A percentile compares a stretch with the other conserved stretches of the same genome.
Conservation (phyloP, 2,888 invertebrate species). For the Anarsia innoxiella region DNA sequence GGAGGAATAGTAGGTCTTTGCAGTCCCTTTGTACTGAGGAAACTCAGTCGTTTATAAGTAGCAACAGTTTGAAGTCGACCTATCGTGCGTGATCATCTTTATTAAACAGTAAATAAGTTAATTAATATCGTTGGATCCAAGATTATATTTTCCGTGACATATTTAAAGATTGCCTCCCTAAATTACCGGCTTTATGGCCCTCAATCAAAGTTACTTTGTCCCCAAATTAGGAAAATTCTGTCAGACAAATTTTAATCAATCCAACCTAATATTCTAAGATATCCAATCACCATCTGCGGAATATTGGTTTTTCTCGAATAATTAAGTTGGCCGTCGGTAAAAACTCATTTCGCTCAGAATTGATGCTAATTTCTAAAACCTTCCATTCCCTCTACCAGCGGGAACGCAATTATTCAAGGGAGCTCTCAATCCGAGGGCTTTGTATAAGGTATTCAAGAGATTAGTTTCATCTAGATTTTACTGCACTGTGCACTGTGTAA, state of each 20-base stretch:
- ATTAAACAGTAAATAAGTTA: no score
- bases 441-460: conserved; percentile 23
- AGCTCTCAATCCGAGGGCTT: conserved; percentile 15
- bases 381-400: conserved; percentile 1
- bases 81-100: no score
- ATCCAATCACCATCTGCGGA: conserved; percentile 4
- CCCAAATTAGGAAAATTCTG: no score
- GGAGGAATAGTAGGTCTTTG: no score
- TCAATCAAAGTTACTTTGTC: no score
- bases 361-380: conserved; percentile 4
- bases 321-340: conserved; percentile 2
- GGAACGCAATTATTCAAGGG: not conserved
- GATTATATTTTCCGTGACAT: no score
- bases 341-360: conserved; percentile 6
- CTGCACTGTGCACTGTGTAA: conserved; percentile 30
- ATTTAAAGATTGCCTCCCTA: no score
- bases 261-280: not conserved
- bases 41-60: no score
- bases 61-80: no score
- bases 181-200: no score
- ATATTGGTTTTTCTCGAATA: conserved; percentile 7
- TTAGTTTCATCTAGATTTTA: conserved; percentile 37
- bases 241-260: conserved; percentile 3
- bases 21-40: no score
- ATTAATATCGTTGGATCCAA: no score